These are phyloP conservation scores for Synanthedon myopaeformis DNA, from an alignment of 2,888 invertebrate genomes.

Conservation along the genomic window DNA sequence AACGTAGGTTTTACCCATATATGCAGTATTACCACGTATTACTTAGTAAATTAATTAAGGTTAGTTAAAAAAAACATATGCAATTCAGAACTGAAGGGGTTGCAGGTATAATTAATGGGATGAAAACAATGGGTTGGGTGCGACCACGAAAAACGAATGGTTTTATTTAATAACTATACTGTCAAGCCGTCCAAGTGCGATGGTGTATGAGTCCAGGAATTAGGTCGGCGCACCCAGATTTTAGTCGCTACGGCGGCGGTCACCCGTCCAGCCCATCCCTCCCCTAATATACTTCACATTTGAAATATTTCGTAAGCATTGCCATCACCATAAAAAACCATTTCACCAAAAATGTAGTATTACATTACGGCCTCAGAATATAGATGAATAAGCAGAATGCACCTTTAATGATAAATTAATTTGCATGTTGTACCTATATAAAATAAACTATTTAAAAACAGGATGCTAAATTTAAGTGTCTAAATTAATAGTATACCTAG, in stretches of 20 bases:
- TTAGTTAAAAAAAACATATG: too few species aligned
- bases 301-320: background rate
- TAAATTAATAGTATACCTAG: too few species aligned
- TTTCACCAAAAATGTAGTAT: too few species aligned
- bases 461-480: too few species aligned
- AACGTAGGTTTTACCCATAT: too few species aligned
- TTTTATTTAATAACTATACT: slow-evolving; percentile 30
- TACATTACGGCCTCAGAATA: too few species aligned
- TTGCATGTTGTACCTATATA: too few species aligned
- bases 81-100: background rate
- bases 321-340: background rate
- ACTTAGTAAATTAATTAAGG: too few species aligned
- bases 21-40: too few species aligned
- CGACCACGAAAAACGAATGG: background rate
- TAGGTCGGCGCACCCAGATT: slow-evolving; percentile 41
- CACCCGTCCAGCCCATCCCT: background rate
- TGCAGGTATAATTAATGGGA: background rate
- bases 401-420: too few species aligned
- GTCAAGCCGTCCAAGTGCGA: slow-evolving; percentile 12
- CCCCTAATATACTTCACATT: background rate
- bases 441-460: too few species aligned
- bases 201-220: slow-evolving; percentile 23
- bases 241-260: background rate
- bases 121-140: background rate
- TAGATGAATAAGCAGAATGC: too few species aligned